phyloP scores from a whole-genome alignment of 2,113 vertebrate genomes.

The Spea multiplicata region DNA sequence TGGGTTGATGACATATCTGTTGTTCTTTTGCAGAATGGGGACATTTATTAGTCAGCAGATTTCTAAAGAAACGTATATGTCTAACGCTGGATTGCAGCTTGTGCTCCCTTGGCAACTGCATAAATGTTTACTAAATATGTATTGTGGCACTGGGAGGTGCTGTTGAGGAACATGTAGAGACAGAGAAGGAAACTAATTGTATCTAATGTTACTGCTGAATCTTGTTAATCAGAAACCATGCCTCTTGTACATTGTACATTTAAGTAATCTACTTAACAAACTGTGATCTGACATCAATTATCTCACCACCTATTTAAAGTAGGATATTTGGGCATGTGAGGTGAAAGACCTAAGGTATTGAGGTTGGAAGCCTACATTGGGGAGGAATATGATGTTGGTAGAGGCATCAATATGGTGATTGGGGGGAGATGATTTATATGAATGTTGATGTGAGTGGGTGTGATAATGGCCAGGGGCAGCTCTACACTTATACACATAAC shows the following conservation, averaged over 20 bases:
- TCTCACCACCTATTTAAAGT: neutral
- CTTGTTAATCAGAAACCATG: conserved; percentile 10
- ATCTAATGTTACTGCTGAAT: conserved; percentile 15
- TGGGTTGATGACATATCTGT: too few relatives aligned
- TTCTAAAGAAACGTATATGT: too few relatives aligned
- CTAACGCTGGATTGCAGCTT: neutral
- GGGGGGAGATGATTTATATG: too few relatives aligned
- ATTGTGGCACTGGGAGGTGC: conserved; percentile 29
- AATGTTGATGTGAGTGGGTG: too few relatives aligned
- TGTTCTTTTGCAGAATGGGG: too few relatives aligned
- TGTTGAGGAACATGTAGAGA: conserved; percentile 29
- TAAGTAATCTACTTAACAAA: conserved; percentile 7
- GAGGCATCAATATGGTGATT: too few relatives aligned
- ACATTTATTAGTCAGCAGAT: too few relatives aligned
- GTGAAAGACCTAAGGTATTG: neutral
- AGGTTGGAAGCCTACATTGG: too few relatives aligned
- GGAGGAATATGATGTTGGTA: too few relatives aligned
- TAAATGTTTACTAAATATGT: conserved; percentile 15
- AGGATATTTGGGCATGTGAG: neutral
- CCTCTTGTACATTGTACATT: conserved; percentile 15
- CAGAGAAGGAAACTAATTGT: conserved; percentile 34
- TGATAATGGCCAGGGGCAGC: too few relatives aligned
- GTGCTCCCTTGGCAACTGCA: conserved; percentile 4
- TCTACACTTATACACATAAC: too few relatives aligned
- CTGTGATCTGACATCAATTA: conserved; percentile 1